Evolutionary conservation across 2,113 vertebrate genomes (phyloP).

Genomic region (Chaetodon auriga): DNA sequence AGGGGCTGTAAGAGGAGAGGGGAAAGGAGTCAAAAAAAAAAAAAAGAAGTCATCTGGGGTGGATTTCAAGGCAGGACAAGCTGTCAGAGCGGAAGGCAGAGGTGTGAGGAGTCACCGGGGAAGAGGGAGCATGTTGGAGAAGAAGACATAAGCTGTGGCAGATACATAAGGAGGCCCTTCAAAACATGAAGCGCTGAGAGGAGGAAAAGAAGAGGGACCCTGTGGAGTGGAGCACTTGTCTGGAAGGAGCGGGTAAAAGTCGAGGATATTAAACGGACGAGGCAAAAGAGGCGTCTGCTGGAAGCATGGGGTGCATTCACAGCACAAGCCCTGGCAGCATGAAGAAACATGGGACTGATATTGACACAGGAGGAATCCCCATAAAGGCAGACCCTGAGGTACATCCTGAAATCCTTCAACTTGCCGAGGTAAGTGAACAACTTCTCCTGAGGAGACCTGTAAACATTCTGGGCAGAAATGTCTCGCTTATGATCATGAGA

Average conservation of each 20-base stretch:
- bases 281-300: constrained; percentile 11
- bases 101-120: constrained; percentile 59
- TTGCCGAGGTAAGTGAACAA: constrained; percentile 70
- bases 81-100: constrained; percentile 47
- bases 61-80: constrained; percentile 55
- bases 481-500: neutral
- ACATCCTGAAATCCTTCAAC: constrained; percentile 73
- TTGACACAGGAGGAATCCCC: constrained; percentile 45
- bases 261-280: neutral
- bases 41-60: constrained; percentile 55
- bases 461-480: neutral
- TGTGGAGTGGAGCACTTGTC: constrained; percentile 5
- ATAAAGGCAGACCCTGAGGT: constrained; percentile 46
- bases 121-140: constrained; percentile 45
- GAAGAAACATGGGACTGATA: constrained; percentile 41
- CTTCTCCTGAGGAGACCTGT: neutral
- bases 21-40: neutral
- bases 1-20: constrained; percentile 63
- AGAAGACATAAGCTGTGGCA: constrained; percentile 24
- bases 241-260: neutral
- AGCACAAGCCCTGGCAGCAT: constrained; percentile 49
- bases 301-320: constrained; percentile 82
- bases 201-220: constrained; percentile 7
- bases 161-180: constrained; percentile 25
- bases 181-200: constrained; percentile 51